phyloP scores from a whole-genome alignment of 2,888 invertebrate genomes.

The Operophtera brumata region DNA sequence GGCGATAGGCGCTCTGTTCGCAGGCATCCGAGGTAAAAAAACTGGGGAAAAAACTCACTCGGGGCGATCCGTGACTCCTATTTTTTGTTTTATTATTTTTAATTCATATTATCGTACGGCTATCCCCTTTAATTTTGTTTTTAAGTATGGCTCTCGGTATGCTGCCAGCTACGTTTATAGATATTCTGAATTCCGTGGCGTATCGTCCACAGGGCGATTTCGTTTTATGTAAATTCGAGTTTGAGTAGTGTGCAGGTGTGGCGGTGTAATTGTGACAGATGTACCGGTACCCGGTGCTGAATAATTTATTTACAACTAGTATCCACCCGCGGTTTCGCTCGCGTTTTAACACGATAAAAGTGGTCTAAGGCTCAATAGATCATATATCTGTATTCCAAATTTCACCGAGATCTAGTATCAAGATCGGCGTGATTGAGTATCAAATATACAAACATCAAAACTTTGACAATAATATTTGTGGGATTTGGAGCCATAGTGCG shows the following conservation, averaged over 20 bases:
- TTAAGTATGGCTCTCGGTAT: conserved; percentile 79
- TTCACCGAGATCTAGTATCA: too few relatives aligned
- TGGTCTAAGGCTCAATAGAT: too few relatives aligned
- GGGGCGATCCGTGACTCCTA: conserved; percentile 80
- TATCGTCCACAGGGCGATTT: conserved; percentile 68
- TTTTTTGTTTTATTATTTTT: conserved; percentile 80
- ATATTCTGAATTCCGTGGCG: conserved; percentile 76
- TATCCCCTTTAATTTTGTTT: conserved; percentile 81
- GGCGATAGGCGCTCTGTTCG: conserved; percentile 75
- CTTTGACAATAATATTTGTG: too few relatives aligned
- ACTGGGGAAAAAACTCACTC: conserved; percentile 69
- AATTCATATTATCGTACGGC: conserved; percentile 81
- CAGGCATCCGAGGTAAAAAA: conserved; percentile 71
- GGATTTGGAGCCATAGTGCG: not conserved
- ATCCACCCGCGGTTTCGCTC: too few relatives aligned
- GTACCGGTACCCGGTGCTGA: conserved; percentile 35
- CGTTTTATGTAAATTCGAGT: conserved; percentile 72
- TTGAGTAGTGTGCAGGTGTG: conserved; percentile 51
- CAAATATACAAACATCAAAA: too few relatives aligned
- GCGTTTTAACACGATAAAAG: too few relatives aligned
- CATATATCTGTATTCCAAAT: too few relatives aligned
- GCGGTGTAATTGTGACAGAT: conserved; percentile 68
- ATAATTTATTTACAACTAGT: conserved; percentile 25
- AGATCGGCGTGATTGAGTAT: too few relatives aligned
- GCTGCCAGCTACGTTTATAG: conserved; percentile 79